These are phyloP conservation scores for Actias luna DNA, from an alignment of 2,888 invertebrate species.

Conservation along the genomic window DNA sequence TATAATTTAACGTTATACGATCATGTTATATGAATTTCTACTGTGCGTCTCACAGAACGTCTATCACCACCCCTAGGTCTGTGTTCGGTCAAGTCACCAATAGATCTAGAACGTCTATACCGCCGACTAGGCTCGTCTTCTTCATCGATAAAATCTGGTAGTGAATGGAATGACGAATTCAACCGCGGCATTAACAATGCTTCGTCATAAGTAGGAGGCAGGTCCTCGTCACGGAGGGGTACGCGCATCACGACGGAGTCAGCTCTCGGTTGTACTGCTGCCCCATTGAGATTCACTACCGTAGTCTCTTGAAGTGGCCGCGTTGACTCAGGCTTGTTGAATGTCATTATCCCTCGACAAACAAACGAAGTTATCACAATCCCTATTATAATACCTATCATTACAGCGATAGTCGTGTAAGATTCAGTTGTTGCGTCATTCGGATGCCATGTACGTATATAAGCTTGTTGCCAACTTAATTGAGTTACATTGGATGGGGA, in stretches of 20 bases:
- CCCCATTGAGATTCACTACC: conserved; percentile 60
- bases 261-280: conserved; percentile 41
- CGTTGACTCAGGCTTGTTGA: conserved; percentile 59
- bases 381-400: conserved; percentile 78
- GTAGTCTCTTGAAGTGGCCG: conserved; percentile 64
- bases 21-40: conserved; percentile 54
- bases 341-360: conserved; percentile 73
- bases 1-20: neutral
- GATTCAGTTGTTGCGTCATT: conserved; percentile 54
- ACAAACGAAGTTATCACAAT: conserved; percentile 81
- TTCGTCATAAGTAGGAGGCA: conserved; percentile 88
- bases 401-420: conserved; percentile 80
- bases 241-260: conserved; percentile 62
- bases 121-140: conserved; percentile 49
- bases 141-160: conserved; percentile 71
- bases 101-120: conserved; percentile 70
- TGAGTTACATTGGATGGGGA: conserved; percentile 85
- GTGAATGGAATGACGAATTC: conserved; percentile 83
- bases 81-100: conserved; percentile 67
- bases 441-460: conserved; percentile 83
- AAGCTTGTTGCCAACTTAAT: conserved; percentile 86
- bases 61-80: conserved; percentile 59
- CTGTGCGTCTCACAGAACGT: conserved; percentile 66
- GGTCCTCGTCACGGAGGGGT: conserved; percentile 59
- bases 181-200: conserved; percentile 88